Conservation (phyloP, 2,888 invertebrate species). For the Drosophila phalerata region DNA sequence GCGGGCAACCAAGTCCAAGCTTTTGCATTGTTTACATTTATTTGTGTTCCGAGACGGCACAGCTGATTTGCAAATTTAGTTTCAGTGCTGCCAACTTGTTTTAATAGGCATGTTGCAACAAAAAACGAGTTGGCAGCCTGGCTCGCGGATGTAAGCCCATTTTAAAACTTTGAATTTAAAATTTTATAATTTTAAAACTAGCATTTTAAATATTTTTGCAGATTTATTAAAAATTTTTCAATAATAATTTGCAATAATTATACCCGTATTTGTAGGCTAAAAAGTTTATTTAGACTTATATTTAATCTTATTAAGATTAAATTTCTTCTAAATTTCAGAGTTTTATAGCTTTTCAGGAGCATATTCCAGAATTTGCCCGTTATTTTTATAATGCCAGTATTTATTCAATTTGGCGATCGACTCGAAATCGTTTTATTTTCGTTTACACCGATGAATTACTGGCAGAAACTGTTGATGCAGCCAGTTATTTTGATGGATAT, state of each 20-base stretch:
- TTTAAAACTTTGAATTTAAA: too few species aligned
- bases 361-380: slow-evolving; percentile 73
- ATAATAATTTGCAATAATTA: too few species aligned
- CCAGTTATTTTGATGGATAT: slow-evolving; percentile 50
- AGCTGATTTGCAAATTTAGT: too few species aligned
- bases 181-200: too few species aligned
- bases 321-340: slow-evolving; percentile 40
- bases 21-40: slow-evolving; percentile 57
- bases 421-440: slow-evolving; percentile 72
- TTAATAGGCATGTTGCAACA: too few species aligned
- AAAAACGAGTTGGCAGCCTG: too few species aligned
- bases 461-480: background rate
- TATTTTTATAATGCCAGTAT: slow-evolving; percentile 73
- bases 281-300: background rate
- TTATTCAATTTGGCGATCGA: slow-evolving; percentile 76
- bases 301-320: background rate
- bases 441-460: slow-evolving; percentile 62
- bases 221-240: too few species aligned
- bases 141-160: too few species aligned
- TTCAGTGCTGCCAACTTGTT: too few species aligned
- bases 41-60: background rate
- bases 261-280: too few species aligned
- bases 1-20: slow-evolving; percentile 53
- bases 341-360: slow-evolving; percentile 79
- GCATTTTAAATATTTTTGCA: too few species aligned